phyloP scores from a whole-genome alignment of 1,140 invertebrate species.

The Batillaria attramentaria region DNA sequence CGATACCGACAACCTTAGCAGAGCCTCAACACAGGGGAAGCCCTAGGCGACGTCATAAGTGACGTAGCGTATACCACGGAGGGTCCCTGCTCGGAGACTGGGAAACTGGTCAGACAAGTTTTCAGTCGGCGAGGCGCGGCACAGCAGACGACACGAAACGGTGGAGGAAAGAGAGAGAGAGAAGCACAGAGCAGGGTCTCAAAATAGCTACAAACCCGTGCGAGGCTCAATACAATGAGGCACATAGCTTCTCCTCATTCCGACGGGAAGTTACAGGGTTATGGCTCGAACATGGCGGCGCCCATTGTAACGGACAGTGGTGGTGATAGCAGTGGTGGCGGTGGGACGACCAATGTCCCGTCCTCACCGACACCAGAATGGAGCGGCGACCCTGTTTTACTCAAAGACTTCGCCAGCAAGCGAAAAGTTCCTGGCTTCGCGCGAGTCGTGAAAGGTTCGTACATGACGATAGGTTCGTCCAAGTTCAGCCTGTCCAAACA shows the following conservation, averaged over 20 bases:
- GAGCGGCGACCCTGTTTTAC: slow-evolving; percentile 84
- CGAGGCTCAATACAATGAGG: slow-evolving; percentile 9
- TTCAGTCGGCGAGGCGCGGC: background rate
- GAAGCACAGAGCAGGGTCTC: background rate
- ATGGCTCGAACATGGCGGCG: slow-evolving; percentile 9
- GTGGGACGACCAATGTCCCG: background rate
- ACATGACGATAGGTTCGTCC: slow-evolving; percentile 88
- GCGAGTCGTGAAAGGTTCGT: slow-evolving; percentile 93
- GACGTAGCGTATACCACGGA: slow-evolving; percentile 7
- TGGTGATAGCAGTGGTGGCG: background rate
- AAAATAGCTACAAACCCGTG: background rate
- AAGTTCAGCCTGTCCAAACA: slow-evolving; percentile 76
- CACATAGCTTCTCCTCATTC: background rate
- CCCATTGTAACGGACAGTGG: background rate
- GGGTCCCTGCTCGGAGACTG: background rate
- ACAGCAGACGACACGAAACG: slow-evolving; percentile 6
- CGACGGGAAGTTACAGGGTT: background rate
- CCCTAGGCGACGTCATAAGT: slow-evolving; percentile 6
- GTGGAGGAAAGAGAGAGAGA: background rate
- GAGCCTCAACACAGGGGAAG: slow-evolving; percentile 18
- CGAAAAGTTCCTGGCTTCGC: slow-evolving; percentile 86
- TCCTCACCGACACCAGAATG: slow-evolving; percentile 76
- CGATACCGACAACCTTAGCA: background rate
- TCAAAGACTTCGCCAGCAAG: slow-evolving; percentile 86
- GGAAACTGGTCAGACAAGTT: slow-evolving; percentile 33